Conservation (phyloP, 2,797 vertebrate species). For the Lepidocolaptes lacrymiger region DNA sequence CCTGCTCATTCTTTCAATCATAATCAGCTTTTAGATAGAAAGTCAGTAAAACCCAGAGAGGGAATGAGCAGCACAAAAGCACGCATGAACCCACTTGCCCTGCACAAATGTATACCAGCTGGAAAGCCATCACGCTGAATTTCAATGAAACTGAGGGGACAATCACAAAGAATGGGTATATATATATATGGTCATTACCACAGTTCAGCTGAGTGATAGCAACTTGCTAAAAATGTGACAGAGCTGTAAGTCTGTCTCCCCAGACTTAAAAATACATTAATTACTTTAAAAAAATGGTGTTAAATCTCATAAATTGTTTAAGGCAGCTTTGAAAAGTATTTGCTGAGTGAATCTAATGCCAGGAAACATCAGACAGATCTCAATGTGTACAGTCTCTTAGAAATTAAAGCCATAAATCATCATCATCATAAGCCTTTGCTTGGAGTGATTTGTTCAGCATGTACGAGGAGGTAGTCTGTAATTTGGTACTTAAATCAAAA, state of each 20-base stretch:
- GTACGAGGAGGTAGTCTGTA: background rate
- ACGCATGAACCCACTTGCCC: background rate
- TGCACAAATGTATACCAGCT: background rate
- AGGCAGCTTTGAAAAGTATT: constrained; percentile 14
- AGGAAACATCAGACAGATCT: background rate
- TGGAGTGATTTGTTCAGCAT: background rate
- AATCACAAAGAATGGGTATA: background rate
- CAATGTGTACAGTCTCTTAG: background rate
- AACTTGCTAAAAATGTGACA: background rate
- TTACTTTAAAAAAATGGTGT: background rate
- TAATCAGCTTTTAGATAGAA: background rate
- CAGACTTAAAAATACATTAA: background rate
- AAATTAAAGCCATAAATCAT: constrained; percentile 47
- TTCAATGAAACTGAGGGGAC: background rate
- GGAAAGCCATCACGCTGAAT: background rate
- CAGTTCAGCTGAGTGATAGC: background rate
- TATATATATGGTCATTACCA: background rate
- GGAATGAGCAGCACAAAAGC: background rate
- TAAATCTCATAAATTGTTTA: background rate
- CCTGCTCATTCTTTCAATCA: background rate
- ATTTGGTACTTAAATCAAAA: background rate
- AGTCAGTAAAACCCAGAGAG: background rate
- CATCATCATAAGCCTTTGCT: background rate
- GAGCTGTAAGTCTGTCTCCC: background rate
- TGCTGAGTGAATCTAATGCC: background rate